Conservation (phyloP, 2,888 invertebrate species). For the Chrysolina oricalcia region DNA sequence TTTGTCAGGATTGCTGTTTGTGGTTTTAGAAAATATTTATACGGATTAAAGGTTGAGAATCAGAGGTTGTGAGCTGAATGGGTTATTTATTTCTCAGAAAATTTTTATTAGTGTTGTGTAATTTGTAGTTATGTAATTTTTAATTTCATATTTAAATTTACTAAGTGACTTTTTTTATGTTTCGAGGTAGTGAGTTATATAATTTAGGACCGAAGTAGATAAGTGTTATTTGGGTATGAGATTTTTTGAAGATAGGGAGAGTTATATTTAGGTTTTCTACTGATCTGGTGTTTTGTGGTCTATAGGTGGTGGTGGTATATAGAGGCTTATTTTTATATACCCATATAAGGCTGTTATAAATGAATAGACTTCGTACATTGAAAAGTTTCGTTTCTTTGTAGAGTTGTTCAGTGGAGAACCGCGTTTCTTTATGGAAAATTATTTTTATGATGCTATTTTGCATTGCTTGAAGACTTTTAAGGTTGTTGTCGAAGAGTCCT, state of each 20-base stretch:
- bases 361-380: conserved; percentile 25
- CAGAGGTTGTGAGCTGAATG: no score
- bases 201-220: no score
- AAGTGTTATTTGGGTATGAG: conserved; percentile 15
- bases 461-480: no score
- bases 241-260: conserved; percentile 26
- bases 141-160: conserved; percentile 25
- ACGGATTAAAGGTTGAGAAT: no score
- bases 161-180: neutral
- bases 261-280: conserved; percentile 13
- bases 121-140: conserved; percentile 24
- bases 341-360: conserved; percentile 25
- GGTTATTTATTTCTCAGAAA: conserved; percentile 7
- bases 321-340: neutral
- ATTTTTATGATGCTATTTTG: no score
- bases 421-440: neutral
- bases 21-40: no score
- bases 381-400: conserved; percentile 26
- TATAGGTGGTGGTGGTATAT: no score
- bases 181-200: no score
- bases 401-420: conserved; percentile 21
- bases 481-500: no score
- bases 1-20: no score
- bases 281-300: neutral
- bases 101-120: conserved; percentile 2